A percentile compares a stretch with the other conserved stretches of the same genome.
phyloP scores from a whole-genome alignment of 2,888 invertebrate species.

The Hypercompe scribonia region DNA sequence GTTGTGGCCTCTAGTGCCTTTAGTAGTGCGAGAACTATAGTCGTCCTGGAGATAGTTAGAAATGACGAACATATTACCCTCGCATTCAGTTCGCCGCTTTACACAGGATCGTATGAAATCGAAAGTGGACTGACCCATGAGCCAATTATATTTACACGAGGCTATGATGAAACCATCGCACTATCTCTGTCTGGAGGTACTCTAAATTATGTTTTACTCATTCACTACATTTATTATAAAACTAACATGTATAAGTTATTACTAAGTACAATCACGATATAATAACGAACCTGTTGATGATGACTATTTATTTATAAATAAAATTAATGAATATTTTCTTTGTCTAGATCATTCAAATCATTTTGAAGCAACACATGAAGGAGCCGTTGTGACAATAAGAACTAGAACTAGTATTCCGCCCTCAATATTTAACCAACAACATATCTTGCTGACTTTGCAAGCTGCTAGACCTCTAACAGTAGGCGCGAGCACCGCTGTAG shows the following conservation, averaged over 20 bases:
- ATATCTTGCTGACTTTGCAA: constrained; percentile 59
- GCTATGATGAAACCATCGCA: constrained; percentile 66
- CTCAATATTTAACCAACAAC: constrained; percentile 55
- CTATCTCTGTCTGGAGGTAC: constrained; percentile 68
- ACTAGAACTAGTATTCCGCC: constrained; percentile 56
- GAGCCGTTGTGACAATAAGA: constrained; percentile 47
- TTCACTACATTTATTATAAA: no score
- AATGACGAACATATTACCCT: constrained; percentile 74
- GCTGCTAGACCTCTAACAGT: constrained; percentile 70
- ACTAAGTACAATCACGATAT: no score
- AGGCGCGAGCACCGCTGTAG: constrained; percentile 66
- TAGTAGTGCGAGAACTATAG: constrained; percentile 59
- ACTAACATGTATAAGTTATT: no score
- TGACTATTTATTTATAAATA: not conserved
- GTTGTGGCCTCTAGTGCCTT: constrained; percentile 58
- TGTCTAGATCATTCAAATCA: constrained; percentile 57
- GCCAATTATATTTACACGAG: constrained; percentile 64
- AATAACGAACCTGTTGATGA: not conserved
- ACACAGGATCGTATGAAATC: constrained; percentile 63
- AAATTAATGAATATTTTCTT: not conserved
- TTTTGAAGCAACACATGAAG: constrained; percentile 53
- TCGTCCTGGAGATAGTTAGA: constrained; percentile 71
- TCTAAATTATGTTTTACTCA: constrained; percentile 9
- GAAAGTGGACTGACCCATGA: constrained; percentile 59
- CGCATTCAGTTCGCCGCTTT: constrained; percentile 64